A percentile compares a stretch with the other conserved stretches of the same genome.
phyloP scores from a whole-genome alignment of 2,797 vertebrate species.

The Mallotus villosus region DNA sequence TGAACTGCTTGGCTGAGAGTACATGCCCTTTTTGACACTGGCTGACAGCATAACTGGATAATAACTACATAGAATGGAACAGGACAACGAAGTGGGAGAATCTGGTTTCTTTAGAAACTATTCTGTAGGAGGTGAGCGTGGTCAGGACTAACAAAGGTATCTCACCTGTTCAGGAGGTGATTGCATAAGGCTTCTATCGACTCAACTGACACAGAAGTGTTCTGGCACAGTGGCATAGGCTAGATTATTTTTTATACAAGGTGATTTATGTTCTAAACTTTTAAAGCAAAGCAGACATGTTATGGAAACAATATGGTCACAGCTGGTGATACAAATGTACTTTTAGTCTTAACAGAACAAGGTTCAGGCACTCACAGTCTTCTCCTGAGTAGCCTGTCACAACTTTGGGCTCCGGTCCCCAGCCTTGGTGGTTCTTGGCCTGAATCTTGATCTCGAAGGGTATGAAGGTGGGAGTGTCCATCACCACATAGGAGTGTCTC shows the following conservation, averaged over 20 bases:
- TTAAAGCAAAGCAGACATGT: neutral
- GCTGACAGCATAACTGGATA: neutral
- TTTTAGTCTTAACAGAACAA: neutral
- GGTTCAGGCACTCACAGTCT: slow-evolving; percentile 82
- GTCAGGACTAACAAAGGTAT: no score
- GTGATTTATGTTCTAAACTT: no score
- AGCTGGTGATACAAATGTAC: neutral
- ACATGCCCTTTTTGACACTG: neutral
- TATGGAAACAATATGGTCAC: neutral
- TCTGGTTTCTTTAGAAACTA: slow-evolving; percentile 10
- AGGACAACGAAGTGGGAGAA: neutral
- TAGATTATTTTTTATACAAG: no score
- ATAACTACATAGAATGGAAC: neutral
- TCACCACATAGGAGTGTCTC: slow-evolving; percentile 86
- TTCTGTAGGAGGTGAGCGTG: neutral
- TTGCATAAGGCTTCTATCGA: neutral
- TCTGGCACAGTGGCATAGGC: no score
- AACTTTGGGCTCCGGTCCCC: slow-evolving; percentile 84
- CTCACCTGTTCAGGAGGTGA: no score
- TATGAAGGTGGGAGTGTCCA: slow-evolving; percentile 87
- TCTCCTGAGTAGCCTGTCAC: slow-evolving; percentile 89
- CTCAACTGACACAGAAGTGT: neutral
- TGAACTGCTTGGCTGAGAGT: neutral
- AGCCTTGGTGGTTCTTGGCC: slow-evolving; percentile 84
- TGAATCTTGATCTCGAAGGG: slow-evolving; percentile 94